Base-by-base conservation (phyloP, 2,797 vertebrate genomes). In the Schizopygopsis malacanthus region DNA sequence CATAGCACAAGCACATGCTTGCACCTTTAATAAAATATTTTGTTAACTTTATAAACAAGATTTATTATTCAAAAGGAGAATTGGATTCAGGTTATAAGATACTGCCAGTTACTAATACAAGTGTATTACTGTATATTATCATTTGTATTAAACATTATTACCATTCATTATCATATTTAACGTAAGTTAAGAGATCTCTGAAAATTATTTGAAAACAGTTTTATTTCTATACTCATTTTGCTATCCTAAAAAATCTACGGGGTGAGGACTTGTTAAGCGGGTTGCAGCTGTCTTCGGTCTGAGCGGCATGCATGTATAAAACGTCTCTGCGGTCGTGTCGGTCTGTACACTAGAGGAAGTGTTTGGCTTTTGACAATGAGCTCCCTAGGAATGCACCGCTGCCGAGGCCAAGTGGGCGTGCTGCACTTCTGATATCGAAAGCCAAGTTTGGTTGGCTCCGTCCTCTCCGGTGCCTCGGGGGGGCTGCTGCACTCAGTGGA, bases 321-420 rank as follows among this genome's bases (percentile, higher is more conserved):
- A 94, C 94, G 93, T 93, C 94, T 91, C 94, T 94, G 94, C 90
- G 92, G 93, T 87, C 88, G 81, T 87, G 89, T 90, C 89, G 93
- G 94, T 93, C 92, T 84, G 86, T 50, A 89, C 89, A 93, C 93
- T 93, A 94, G 92, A 94, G 94, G 94, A 95, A 95, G 94, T 94
- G 93, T 93, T 95, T 93, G 93, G 93, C 93, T 95, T 90, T 95
- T 95, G 94, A 96, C 94, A 95, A 93, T 94, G 93, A 93, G 93
- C 94, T 94, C 93, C 94, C 92, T 93, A 95, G 94, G 95, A 96
- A 95, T 96, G 95, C 94, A 92, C 93, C 90, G 93, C 88, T 90
- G 92, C 91, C 90, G 18, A 90, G 82, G 93, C 95, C 94, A 95
- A 95, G 93, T 93, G 91, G 95, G 95, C 93, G 94, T 95, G 94